Conservation (phyloP, 2,888 invertebrate genomes). For the Micoletzkya japonica region DNA sequence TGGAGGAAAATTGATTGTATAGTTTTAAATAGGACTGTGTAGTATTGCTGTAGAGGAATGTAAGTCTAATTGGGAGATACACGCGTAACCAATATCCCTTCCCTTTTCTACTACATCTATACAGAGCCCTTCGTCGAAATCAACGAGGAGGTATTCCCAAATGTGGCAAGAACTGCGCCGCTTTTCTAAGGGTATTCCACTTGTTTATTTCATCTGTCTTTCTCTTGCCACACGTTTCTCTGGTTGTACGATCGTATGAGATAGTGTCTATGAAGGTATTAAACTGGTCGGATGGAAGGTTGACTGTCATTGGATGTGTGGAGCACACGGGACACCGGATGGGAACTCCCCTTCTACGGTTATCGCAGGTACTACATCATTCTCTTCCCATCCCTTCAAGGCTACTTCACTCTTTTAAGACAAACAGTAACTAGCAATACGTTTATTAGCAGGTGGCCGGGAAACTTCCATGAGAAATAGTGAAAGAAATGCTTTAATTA, state of each 20-base stretch:
- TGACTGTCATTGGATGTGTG: constrained; percentile 42
- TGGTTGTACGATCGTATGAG: background rate
- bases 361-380: constrained; percentile 5
- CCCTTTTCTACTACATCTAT: no score
- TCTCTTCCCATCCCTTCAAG: background rate
- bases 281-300: constrained; percentile 34
- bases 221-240: background rate
- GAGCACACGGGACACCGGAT: constrained; percentile 51
- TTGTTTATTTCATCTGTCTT: no score
- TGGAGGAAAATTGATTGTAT: no score
- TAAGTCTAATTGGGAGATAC: no score
- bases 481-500: no score
- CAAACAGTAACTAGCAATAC: no score
- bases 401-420: background rate
- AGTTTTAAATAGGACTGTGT: no score
- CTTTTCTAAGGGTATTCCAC: constrained; percentile 35
- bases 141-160: constrained; percentile 12
- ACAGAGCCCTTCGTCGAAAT: constrained; percentile 9
- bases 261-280: constrained; percentile 26
- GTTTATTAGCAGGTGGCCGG: background rate
- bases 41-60: no score
- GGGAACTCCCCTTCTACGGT: constrained; percentile 40
- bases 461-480: background rate
- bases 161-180: constrained; percentile 36
- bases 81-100: no score